A percentile compares a stretch with the other conserved stretches of the same genome.
These are phyloP conservation scores for Diplosoma virens DNA, from an alignment of 23 tunicate species.

Conservation along the genomic window DNA sequence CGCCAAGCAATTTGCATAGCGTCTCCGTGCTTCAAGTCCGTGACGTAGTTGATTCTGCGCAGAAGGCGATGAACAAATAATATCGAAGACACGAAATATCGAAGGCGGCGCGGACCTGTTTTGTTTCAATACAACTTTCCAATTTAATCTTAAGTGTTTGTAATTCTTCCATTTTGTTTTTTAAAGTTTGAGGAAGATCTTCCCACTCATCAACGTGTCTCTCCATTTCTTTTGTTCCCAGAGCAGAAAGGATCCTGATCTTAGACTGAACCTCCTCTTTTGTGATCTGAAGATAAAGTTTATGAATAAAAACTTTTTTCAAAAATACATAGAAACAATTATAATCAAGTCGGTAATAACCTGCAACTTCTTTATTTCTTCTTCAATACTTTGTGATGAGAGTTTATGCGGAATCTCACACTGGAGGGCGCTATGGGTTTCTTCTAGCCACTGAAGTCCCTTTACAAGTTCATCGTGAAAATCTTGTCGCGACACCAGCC, in stretches of 20 bases:
- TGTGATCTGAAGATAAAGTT: constrained; percentile 33
- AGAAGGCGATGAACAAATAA: not conserved
- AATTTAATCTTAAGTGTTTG: constrained; percentile 36
- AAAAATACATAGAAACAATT: not conserved
- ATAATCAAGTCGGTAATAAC: constrained; percentile 9
- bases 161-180: constrained; percentile 46
- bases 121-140: constrained; percentile 44
- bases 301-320: not conserved
- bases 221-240: constrained; percentile 55
- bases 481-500: constrained; percentile 74
- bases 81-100: not conserved
- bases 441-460: constrained; percentile 84
- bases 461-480: constrained; percentile 84
- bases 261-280: constrained; percentile 87
- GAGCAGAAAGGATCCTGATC: constrained; percentile 54
- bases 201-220: constrained; percentile 58
- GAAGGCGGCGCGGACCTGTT: constrained; percentile 58
- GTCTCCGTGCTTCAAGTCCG: constrained; percentile 59
- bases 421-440: constrained; percentile 60
- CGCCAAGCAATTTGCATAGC: constrained; percentile 57
- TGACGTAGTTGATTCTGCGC: constrained; percentile 51
- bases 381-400: constrained; percentile 77
- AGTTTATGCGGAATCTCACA: constrained; percentile 75
- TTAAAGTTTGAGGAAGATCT: constrained; percentile 57
- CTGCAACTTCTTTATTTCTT: constrained; percentile 85